Percentiles rank a stretch among this genome's conserved stretches.
phyloP scores from a whole-genome alignment of 2,888 invertebrate species.

The Heliconius sara region DNA sequence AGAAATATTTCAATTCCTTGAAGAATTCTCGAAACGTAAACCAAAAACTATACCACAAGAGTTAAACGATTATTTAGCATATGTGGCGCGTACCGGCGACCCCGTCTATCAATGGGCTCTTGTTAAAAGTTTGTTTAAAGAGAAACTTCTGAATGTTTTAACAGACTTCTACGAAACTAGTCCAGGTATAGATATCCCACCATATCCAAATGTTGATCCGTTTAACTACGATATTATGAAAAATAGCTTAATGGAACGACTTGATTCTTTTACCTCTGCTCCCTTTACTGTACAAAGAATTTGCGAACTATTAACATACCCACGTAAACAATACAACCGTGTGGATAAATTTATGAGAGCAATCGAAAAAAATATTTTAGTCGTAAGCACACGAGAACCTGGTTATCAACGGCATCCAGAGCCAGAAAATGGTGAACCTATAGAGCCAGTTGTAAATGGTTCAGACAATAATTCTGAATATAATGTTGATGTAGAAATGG shows the following conservation, averaged over 20 bases:
- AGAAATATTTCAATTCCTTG: constrained; percentile 91
- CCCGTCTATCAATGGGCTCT: constrained; percentile 96
- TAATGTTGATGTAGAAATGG: constrained; percentile 83
- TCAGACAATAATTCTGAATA: constrained; percentile 83
- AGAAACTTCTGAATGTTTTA: constrained; percentile 93
- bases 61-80: constrained; percentile 93
- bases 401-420: constrained; percentile 85
- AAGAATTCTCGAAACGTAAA: constrained; percentile 91
- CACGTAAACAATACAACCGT: constrained; percentile 96
- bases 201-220: constrained; percentile 95
- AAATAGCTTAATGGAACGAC: constrained; percentile 89
- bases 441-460: constrained; percentile 85
- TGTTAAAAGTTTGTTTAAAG: constrained; percentile 93
- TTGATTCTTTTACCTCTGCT: constrained; percentile 93
- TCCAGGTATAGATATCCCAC: constrained; percentile 90
- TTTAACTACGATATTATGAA: constrained; percentile 96
- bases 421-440: constrained; percentile 87
- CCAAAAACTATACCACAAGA: constrained; percentile 92
- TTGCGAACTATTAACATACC: constrained; percentile 95
- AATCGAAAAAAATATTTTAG: constrained; percentile 96
- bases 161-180: constrained; percentile 93
- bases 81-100: constrained; percentile 97
- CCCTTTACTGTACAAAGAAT: constrained; percentile 98
- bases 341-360: constrained; percentile 99
- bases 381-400: constrained; percentile 90